Evolutionary conservation across 30 jellyfish, hydroid and myxozoan genomes (phyloP).

Genomic region (Hydra vulgaris): DNA sequence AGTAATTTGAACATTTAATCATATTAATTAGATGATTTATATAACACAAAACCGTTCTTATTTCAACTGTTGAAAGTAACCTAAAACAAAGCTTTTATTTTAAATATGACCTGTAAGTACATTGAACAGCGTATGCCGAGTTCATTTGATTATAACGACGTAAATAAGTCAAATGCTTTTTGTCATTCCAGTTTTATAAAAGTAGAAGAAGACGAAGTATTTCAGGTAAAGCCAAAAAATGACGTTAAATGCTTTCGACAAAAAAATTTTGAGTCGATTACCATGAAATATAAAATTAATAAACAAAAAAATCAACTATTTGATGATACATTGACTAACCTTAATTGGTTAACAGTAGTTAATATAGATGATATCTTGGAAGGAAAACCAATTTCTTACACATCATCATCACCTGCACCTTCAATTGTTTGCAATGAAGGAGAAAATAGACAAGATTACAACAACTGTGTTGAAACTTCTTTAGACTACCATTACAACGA

Average conservation of each 20-base stretch:
- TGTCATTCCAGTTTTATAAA: neutral
- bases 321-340: constrained; percentile 91
- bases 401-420: constrained; percentile 96
- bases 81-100: neutral
- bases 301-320: constrained; percentile 12
- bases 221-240: neutral
- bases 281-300: neutral
- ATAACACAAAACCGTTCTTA: no score
- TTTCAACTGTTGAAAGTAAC: neutral
- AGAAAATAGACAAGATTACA: constrained; percentile 3
- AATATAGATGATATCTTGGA: constrained; percentile 61
- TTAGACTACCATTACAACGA: no score
- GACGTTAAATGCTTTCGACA: neutral
- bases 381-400: constrained; percentile 41
- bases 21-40: neutral
- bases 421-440: constrained; percentile 87
- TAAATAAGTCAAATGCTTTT: neutral
- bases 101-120: neutral
- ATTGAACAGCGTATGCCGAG: neutral
- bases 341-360: constrained; percentile 91
- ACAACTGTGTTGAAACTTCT: neutral
- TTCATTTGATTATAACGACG: neutral
- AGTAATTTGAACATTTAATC: no score
- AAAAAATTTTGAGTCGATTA: neutral
- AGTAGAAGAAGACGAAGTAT: neutral